Evolutionary conservation across 2,113 vertebrate genomes (phyloP), one percentile per base, ranked within the genome.

Genomic region (Scophthalmus maximus): DNA sequence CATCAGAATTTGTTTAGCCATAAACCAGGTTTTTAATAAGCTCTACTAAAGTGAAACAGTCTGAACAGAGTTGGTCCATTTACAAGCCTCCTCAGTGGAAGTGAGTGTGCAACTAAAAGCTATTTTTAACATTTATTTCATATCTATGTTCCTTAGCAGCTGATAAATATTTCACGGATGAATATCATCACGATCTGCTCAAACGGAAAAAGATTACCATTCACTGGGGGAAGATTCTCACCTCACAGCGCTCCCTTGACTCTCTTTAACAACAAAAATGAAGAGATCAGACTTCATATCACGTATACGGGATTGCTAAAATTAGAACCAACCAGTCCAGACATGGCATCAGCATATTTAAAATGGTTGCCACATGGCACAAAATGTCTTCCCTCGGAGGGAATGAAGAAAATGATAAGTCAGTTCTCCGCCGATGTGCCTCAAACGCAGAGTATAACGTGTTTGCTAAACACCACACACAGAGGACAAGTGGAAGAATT

Each of bases 341-440:
- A 78, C 73, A 51, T 73, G 66, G 62, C 50, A 66, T 81, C 70
- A 84, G 69, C 74, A 75, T 34, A 71, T 81, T 82, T 78, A 72
- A 87, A 83, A 83, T 74, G 70, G 76, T 69, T 62, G 46, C 78
- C 68, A 82, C 69, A 73, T 69, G 17, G 47, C 47, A 76, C 65
- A 78, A 79, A 78, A 82, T 69, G 78, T 74, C 78, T 74, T 68
- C 55, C 40, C 68, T 76, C 50, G 7, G 62, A 81, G 44, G 64
- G 47, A 84, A 60, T 64, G 34, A 59, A 66, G 52, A 73, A 68
- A 77, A 80, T 30, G n/a, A 68, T 46, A 69, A 73, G 73, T 60
- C 20, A 79, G 69, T 78, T 74, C 64, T 36, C 34, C 46, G 64
- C 27, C 1, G 1, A 34, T 69, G 66, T 57, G 72, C 55, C 49